A percentile compares a stretch with the other conserved stretches of the same genome.
phyloP scores from a whole-genome alignment of 2,888 invertebrate genomes.

The Ornithoptera alexandrae region DNA sequence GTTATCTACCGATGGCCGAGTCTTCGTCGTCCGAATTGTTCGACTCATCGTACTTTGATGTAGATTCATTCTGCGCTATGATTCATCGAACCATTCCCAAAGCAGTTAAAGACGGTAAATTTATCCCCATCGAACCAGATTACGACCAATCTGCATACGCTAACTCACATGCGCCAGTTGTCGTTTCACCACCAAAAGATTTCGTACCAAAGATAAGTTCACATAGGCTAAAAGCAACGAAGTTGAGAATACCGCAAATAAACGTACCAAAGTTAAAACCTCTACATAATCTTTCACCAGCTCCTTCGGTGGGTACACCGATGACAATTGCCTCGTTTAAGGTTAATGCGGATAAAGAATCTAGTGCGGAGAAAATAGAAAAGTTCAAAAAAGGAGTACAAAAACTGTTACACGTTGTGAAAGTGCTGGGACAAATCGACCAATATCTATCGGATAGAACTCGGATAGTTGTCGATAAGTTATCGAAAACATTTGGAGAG shows the following conservation, averaged over 20 bases:
- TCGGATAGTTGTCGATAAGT: slow-evolving; percentile 64
- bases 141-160: slow-evolving; percentile 53
- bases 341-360: slow-evolving; percentile 48
- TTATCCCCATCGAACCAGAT: slow-evolving; percentile 51
- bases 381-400: slow-evolving; percentile 69
- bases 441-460: slow-evolving; percentile 68
- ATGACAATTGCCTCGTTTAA: slow-evolving; percentile 46
- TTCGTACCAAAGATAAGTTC: slow-evolving; percentile 51
- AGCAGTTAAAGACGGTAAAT: slow-evolving; percentile 60
- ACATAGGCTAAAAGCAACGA: slow-evolving; percentile 50
- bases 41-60: slow-evolving; percentile 42
- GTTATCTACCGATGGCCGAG: slow-evolving; percentile 19
- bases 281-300: slow-evolving; percentile 29
- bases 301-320: slow-evolving; percentile 55
- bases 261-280: slow-evolving; percentile 46
- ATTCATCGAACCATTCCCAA: slow-evolving; percentile 65
- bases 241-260: slow-evolving; percentile 53
- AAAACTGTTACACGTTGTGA: slow-evolving; percentile 68
- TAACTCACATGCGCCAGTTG: slow-evolving; percentile 52
- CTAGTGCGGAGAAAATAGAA: slow-evolving; percentile 67
- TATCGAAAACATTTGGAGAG: slow-evolving; percentile 63
- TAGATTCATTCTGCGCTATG: slow-evolving; percentile 60
- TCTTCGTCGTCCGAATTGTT: slow-evolving; percentile 33
- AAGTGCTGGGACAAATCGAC: slow-evolving; percentile 67
- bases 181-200: slow-evolving; percentile 56